Evolutionary conservation across 1,140 invertebrate species (phyloP), one percentile per base, ranked within the genome.

Genomic region (Nephila pilipes): DNA sequence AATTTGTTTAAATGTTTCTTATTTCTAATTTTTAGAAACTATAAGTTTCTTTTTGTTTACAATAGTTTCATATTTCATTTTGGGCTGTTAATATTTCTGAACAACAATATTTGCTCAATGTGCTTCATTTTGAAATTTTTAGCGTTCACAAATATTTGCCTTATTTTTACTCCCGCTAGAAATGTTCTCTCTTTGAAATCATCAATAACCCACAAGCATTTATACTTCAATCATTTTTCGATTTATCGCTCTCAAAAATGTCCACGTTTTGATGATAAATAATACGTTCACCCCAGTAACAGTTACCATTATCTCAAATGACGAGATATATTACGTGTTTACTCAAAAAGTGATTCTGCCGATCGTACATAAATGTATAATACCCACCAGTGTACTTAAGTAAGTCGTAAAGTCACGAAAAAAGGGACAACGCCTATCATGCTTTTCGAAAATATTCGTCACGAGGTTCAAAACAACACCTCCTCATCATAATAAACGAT

Each of bases 401-500:
- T 12, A 29, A 14, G 25, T 16, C 25, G 14, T 29, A 75, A 75
- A 75, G 16, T 29, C 29, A 75, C 69, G 29, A 8, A 75, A 75
- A 75, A 14, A 75, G 29, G 29, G 69, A 75, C 69, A 75, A 75
- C 69, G 69, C 69, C 69, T 75, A 75, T 36, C 16, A 60, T 60
- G 58, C 58, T 20, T 2, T 18, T 18, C 25, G 14, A 36, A 75
- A 75, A 32, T 20, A 32, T 75, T 18, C 18, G 69, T 29, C 32
- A 18, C 29, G 8, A 3, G 18, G 32, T 32, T 29, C 14, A 32
- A 75, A 75, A 75, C 69, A 75, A 75, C 69, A 75, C 69, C 69
- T 75, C 69, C 12, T 75, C 69, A 36, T 75, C 69, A 75, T 75
- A 75, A 75, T 75, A 75, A 75, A 75, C 69, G 69, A 75, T 75